phyloP scores from a whole-genome alignment of 2,888 invertebrate genomes.

The Sussaba pulchella region DNA sequence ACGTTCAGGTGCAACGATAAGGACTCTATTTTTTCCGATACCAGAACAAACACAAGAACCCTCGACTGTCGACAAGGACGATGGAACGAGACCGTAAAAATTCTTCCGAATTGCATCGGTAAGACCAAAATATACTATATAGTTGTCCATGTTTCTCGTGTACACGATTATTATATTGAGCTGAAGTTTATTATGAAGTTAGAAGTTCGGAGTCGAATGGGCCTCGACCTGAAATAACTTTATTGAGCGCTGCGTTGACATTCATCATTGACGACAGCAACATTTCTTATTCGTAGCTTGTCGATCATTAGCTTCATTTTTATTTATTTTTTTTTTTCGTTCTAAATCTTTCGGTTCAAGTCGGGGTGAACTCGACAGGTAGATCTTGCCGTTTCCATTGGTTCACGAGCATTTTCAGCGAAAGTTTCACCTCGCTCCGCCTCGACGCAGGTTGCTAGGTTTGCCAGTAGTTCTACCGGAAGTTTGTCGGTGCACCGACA shows the following conservation, averaged over 20 bases:
- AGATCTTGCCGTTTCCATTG: constrained; percentile 16
- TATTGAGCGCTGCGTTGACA: constrained; percentile 26
- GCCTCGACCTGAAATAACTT: constrained; percentile 53
- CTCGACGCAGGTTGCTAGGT: not conserved
- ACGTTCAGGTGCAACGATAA: constrained; percentile 89
- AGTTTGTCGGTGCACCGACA: not conserved
- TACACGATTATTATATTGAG: too few species aligned
- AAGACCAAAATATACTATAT: constrained; percentile 18
- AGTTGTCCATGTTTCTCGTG: not conserved
- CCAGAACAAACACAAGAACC: constrained; percentile 87
- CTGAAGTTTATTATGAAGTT: too few species aligned
- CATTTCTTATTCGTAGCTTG: too few species aligned
- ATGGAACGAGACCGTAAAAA: constrained; percentile 86
- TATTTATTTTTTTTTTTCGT: too few species aligned
- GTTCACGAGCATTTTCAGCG: not conserved
- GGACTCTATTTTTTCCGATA: constrained; percentile 89
- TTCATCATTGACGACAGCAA: not conserved
- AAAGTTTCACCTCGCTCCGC: not conserved
- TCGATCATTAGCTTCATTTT: too few species aligned
- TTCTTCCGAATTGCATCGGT: constrained; percentile 88
- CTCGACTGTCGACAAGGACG: constrained; percentile 88
- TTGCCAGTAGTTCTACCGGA: not conserved
- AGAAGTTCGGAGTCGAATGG: too few species aligned
- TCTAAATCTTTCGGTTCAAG: too few species aligned
- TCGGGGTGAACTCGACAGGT: too few species aligned